Conservation (phyloP, 2,888 invertebrate species). For the Andrena dorsata region DNA sequence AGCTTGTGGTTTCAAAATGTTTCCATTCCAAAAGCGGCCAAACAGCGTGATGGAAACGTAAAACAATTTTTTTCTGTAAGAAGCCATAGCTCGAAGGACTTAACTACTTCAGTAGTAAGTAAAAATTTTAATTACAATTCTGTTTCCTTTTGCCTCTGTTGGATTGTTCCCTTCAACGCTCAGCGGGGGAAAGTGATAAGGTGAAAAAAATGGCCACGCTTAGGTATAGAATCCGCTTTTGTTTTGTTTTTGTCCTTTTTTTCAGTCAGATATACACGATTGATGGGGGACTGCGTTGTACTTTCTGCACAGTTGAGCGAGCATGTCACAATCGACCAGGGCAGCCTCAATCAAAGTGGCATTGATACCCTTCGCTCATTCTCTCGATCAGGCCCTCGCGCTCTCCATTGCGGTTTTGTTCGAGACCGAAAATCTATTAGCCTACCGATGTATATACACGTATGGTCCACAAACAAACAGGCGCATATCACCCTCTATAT, state of each 20-base stretch:
- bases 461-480: conserved; percentile 34
- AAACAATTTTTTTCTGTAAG: background rate
- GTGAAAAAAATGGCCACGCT: conserved; percentile 70
- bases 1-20: too few species aligned
- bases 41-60: too few species aligned
- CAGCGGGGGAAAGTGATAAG: conserved; percentile 46
- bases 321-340: conserved; percentile 83
- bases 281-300: conserved; percentile 75
- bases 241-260: conserved; percentile 68
- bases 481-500: background rate
- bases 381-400: conserved; percentile 61
- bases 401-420: conserved; percentile 75
- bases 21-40: too few species aligned
- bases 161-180: conserved; percentile 47
- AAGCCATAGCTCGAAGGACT: background rate
- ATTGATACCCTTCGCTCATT: conserved; percentile 81
- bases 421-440: conserved; percentile 82
- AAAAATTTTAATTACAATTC: background rate
- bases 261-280: conserved; percentile 71
- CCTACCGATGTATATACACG: conserved; percentile 64
- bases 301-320: conserved; percentile 81
- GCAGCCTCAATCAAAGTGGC: conserved; percentile 83
- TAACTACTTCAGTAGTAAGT: background rate
- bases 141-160: background rate
- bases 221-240: conserved; percentile 42